Evolutionary conservation across 2,113 vertebrate genomes (phyloP).

Genomic region (Atlantisia rogersi): DNA sequence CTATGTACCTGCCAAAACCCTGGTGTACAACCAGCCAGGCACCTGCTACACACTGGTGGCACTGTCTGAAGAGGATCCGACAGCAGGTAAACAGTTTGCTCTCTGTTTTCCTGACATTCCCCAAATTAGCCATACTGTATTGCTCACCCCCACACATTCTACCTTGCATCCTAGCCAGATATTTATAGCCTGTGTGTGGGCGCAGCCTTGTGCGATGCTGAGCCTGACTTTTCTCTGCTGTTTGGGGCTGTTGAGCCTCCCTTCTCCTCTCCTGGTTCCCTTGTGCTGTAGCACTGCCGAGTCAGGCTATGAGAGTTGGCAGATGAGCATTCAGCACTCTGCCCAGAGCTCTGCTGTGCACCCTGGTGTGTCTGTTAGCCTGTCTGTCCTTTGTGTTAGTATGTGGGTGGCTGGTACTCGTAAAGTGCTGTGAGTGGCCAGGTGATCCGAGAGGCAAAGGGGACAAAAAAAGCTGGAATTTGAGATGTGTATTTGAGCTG

Average conservation of each 20-base stretch:
- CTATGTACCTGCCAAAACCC: constrained; percentile 74
- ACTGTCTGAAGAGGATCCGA: constrained; percentile 81
- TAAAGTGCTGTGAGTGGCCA: not conserved
- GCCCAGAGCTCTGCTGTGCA: not conserved
- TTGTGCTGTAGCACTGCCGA: not conserved
- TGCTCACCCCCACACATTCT: not conserved
- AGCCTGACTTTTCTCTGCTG: not conserved
- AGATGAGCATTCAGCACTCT: not conserved
- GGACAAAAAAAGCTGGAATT: not conserved
- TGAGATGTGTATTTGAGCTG: not conserved
- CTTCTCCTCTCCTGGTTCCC: not conserved
- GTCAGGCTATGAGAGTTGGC: not conserved
- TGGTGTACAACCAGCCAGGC: constrained; percentile 83
- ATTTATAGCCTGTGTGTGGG: constrained; percentile 33
- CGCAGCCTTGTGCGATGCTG: not conserved
- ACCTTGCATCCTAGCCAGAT: not conserved
- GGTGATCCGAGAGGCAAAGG: not conserved
- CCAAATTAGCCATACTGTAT: not conserved
- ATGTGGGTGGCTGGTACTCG: not conserved
- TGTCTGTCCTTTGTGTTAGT: not conserved
- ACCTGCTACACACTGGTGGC: constrained; percentile 82
- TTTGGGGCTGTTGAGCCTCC: not conserved
- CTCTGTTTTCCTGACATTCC: not conserved
- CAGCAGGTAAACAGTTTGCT: constrained; percentile 70
- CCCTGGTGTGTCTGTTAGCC: not conserved